Percentiles rank a stretch among this genome's conserved stretches.
phyloP scores from a whole-genome alignment of 1,140 invertebrate species.

The Eueides isabella region DNA sequence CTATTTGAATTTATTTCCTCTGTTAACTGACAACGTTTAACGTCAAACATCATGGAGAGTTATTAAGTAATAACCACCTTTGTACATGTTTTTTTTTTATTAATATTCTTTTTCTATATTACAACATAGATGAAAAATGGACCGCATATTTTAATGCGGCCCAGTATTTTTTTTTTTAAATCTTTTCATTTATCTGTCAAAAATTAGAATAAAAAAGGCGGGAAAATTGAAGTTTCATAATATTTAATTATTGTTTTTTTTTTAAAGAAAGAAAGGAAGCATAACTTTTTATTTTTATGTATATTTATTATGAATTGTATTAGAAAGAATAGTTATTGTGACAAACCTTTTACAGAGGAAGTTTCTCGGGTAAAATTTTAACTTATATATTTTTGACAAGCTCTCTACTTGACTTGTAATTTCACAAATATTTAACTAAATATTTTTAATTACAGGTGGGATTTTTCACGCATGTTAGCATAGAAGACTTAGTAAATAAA shows the following conservation, averaged over 20 bases:
- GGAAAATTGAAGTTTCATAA: background rate
- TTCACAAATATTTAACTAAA: no score
- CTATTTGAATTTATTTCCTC: no score
- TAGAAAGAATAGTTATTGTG: slow-evolving; percentile 40
- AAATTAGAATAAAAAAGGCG: background rate
- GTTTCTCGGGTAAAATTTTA: slow-evolving; percentile 33
- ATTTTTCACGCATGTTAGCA: slow-evolving; percentile 49
- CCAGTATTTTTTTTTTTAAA: background rate
- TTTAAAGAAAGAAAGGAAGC: no score
- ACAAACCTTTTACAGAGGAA: slow-evolving; percentile 49
- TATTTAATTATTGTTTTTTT: background rate
- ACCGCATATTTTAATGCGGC: no score
- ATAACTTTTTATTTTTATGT: no score
- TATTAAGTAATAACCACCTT: no score
- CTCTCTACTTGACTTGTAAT: no score
- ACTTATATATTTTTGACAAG: background rate
- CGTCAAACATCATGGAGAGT: no score
- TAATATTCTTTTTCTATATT: no score
- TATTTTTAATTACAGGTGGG: slow-evolving; percentile 51
- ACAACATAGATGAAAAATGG: no score
- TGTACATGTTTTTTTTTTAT: no score
- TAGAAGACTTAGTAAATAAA: slow-evolving; percentile 46
- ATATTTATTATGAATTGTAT: background rate
- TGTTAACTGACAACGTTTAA: no score
- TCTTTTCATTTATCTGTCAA: background rate